phyloP scores from a whole-genome alignment of 2,888 invertebrate genomes.

The Hedychridium roseum region DNA sequence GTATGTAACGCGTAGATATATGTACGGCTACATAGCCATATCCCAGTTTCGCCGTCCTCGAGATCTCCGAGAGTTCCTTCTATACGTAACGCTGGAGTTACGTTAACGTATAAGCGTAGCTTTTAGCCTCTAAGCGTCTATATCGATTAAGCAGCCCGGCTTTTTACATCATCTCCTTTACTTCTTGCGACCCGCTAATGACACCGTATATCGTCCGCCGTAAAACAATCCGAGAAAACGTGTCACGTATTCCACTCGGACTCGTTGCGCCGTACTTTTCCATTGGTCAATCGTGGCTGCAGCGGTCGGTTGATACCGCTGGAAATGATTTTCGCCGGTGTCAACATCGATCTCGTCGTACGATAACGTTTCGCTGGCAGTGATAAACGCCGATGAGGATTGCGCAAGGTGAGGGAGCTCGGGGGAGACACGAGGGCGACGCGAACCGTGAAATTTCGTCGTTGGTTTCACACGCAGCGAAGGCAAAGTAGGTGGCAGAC shows the following conservation, averaged over 20 bases:
- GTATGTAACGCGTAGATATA: constrained; percentile 8
- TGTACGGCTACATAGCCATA: constrained; percentile 22
- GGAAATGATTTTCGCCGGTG: too few species aligned
- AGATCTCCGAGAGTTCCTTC: constrained; percentile 23
- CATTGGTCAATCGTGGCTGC: too few species aligned
- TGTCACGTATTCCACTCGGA: too few species aligned
- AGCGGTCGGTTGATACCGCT: too few species aligned
- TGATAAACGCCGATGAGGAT: constrained; percentile 2
- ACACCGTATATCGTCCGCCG: too few species aligned
- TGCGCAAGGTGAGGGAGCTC: constrained; percentile 6
- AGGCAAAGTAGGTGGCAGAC: constrained; percentile 15
- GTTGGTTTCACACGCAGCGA: constrained; percentile 43
- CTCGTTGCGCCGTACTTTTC: too few species aligned
- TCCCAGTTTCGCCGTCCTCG: constrained; percentile 21
- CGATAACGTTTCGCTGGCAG: too few species aligned
- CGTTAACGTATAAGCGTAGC: constrained; percentile 28
- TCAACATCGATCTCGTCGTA: too few species aligned
- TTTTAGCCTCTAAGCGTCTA: constrained; percentile 18
- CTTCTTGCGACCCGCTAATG: too few species aligned
- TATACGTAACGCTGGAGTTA: constrained; percentile 37
- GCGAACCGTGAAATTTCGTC: constrained; percentile 35
- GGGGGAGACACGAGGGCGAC: constrained; percentile 1
- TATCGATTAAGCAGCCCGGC: neutral
- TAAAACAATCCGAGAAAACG: too few species aligned
- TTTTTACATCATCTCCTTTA: neutral